Evolutionary conservation across 2,113 vertebrate genomes (phyloP).

Genomic region (Triplophysa dalaica): DNA sequence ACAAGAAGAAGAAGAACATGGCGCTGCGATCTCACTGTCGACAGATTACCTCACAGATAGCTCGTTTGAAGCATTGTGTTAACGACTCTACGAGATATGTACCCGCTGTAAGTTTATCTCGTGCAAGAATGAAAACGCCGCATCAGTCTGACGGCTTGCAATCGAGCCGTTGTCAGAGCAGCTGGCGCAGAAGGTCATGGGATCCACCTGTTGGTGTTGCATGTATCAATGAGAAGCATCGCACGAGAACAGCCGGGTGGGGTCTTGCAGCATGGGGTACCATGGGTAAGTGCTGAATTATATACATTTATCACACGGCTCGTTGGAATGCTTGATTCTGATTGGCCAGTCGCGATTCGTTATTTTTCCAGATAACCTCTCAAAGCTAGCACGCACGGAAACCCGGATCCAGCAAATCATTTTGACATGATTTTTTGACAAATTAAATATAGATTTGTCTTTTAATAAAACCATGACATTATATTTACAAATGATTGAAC

Average conservation of each 20-base stretch:
- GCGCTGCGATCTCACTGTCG: constrained; percentile 47
- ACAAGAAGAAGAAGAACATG: constrained; percentile 39
- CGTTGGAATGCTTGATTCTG: too few relatives aligned
- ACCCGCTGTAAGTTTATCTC: background rate
- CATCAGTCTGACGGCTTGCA: background rate
- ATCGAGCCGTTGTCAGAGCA: background rate
- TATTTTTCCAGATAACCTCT: too few relatives aligned
- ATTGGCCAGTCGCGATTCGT: too few relatives aligned
- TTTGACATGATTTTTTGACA: too few relatives aligned
- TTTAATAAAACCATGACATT: too few relatives aligned
- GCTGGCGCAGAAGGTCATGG: constrained; percentile 47
- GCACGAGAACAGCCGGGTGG: background rate
- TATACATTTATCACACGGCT: background rate
- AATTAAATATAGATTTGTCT: too few relatives aligned
- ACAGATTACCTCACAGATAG: background rate
- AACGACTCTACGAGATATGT: background rate
- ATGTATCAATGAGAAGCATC: background rate
- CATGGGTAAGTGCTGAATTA: constrained; percentile 41
- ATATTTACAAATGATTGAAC: too few relatives aligned
- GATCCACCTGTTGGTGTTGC: background rate
- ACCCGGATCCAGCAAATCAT: too few relatives aligned
- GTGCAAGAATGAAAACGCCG: background rate
- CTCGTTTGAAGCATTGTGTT: constrained; percentile 1
- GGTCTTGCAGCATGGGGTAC: constrained; percentile 26
- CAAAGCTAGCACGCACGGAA: too few relatives aligned